Percentiles rank a stretch among this genome's conserved stretches.
Evolutionary conservation across 2,888 invertebrate species (phyloP).

Genomic region (Euclidia mi): DNA sequence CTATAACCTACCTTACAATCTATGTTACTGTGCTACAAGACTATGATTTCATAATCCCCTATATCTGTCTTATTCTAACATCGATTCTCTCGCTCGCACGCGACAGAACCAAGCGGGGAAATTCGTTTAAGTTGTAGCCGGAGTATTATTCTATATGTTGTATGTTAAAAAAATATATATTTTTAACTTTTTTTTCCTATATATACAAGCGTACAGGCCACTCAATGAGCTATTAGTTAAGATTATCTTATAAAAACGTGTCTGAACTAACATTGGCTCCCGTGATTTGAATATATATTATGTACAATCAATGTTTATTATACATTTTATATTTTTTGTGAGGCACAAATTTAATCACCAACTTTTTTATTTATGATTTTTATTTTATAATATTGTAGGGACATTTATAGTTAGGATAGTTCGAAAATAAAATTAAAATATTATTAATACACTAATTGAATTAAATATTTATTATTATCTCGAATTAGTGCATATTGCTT

Average conservation of each 20-base stretch:
- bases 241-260: conserved; percentile 47
- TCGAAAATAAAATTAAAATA: conserved; percentile 9
- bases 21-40: conserved; percentile 4
- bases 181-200: conserved; percentile 21
- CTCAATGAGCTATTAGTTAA: conserved; percentile 46
- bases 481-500: too few relatives aligned
- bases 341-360: conserved; percentile 66
- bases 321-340: conserved; percentile 52
- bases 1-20: conserved; percentile 9
- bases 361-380: conserved; percentile 48
- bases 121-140: conserved; percentile 10
- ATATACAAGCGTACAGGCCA: conserved; percentile 37
- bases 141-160: conserved; percentile 4
- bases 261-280: conserved; percentile 43
- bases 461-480: too few relatives aligned
- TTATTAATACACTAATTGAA: neutral
- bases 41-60: too few relatives aligned
- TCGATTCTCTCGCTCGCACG: too few relatives aligned
- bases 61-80: too few relatives aligned
- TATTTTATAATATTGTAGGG: conserved; percentile 39
- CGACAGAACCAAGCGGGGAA: neutral
- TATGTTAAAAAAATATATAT: conserved; percentile 46
- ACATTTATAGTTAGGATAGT: conserved; percentile 51
- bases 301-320: conserved; percentile 49
- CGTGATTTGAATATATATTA: conserved; percentile 42